Evolutionary conservation across 2,888 invertebrate species (phyloP), one percentile per base, ranked within the genome.

Genomic region (Pseudolycoriella hygida): DNA sequence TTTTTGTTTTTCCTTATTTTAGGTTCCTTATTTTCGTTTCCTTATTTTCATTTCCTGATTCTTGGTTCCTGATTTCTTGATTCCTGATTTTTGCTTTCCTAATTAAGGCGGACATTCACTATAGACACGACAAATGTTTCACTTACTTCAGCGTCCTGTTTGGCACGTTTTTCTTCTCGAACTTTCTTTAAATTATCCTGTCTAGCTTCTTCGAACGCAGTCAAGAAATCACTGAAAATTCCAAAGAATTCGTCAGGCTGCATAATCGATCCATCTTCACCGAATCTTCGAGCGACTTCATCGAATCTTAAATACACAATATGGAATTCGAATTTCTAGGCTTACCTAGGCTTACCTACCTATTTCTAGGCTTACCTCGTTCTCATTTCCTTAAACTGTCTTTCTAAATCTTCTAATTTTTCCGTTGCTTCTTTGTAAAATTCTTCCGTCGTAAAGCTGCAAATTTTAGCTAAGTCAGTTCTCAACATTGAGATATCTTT

Each of bases 161-260:
- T 74, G 10, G 81, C 80, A 46, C 92, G 71, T 51, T 89, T 80
- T 61, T 90, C 88, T 60, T 88, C 88, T 47, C 87, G 76, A 20
- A 84, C 74, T 45, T 80, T 74, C 25, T 81, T 71, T 64, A 84
- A 77, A 51, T 85, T 86, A 57, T 88, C 88, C 37, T 83, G 78
- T 47, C 80, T 71, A 1, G 92, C 90, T 59, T 94, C 93, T 8
- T 72, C 68, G 53, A 93, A 77, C 17, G 87, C 79, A 19, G 74
- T 69, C 8, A 94, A 69, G 69, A 94, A 94, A 3, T 80, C 73
- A 66, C 92, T 93, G 55, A 94, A 82, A 40, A 89, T 85, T 2
- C 88, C 89, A 66, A 93, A 94, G 68, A 94, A 84, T 58, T 89
- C 90, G 55, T 93, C 92, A 0, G 93, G 92, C 46, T 92, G 88